Percentiles rank a stretch among this genome's conserved stretches.
Evolutionary conservation across 2,888 invertebrate genomes (phyloP).

Genomic region (Agrochola litura): DNA sequence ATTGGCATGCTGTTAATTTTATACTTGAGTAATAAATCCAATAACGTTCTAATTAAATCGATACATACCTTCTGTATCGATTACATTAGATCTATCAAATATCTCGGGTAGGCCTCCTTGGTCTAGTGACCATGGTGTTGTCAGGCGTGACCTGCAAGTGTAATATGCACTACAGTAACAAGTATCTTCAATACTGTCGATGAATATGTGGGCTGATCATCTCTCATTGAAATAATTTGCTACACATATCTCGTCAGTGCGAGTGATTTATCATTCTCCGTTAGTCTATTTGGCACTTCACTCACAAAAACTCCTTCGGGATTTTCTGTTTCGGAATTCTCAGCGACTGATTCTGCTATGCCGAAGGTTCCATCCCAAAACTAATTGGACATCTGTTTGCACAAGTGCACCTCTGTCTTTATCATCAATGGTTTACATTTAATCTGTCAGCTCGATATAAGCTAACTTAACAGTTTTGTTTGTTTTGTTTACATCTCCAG

Average conservation of each 20-base stretch:
- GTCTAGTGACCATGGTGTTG: conserved; percentile 20
- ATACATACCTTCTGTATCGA: conserved; percentile 46
- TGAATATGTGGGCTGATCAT: conserved; percentile 3
- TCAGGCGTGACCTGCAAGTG: conserved; percentile 31
- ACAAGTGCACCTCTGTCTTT: neutral
- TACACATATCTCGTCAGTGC: neutral
- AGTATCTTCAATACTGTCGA: neutral
- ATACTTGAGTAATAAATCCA: conserved; percentile 48
- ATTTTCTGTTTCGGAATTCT: neutral
- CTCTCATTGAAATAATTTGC: neutral
- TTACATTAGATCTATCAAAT: conserved; percentile 50
- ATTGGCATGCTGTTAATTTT: conserved; percentile 44
- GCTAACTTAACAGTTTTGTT: neutral
- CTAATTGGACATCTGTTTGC: neutral
- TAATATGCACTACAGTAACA: conserved; percentile 13
- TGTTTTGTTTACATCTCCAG: neutral
- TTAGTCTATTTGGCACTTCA: neutral
- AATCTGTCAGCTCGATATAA: neutral
- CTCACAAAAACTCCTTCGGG: neutral
- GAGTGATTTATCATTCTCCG: neutral
- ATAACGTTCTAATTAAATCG: conserved; percentile 51
- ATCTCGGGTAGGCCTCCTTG: conserved; percentile 37
- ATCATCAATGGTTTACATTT: neutral
- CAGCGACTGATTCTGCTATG: neutral
- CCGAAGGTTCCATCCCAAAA: neutral